A percentile compares a stretch with the other conserved stretches of the same genome.
Evolutionary conservation across 2,888 invertebrate species (phyloP).

Genomic region (Deroplatys truncata): DNA sequence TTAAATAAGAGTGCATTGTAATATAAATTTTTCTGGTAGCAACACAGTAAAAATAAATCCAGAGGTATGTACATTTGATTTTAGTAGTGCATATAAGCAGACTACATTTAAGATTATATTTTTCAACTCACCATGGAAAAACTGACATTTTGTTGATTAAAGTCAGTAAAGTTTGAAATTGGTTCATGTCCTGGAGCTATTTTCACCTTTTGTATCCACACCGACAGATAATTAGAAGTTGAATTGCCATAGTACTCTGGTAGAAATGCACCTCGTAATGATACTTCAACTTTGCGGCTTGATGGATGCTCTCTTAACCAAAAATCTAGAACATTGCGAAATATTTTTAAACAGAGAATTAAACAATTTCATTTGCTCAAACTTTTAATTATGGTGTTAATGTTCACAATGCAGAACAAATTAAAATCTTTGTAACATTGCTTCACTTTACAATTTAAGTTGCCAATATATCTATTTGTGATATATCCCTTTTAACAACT

Average conservation of each 20-base stretch:
- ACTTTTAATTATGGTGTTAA: background rate
- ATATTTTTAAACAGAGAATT: background rate
- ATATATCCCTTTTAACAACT: no score
- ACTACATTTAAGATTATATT: no score
- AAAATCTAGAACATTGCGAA: conserved; percentile 32
- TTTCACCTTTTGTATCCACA: conserved; percentile 48
- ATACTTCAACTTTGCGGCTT: conserved; percentile 50
- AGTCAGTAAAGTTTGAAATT: conserved; percentile 1
- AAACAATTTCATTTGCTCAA: background rate
- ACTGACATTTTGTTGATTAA: conserved; percentile 37
- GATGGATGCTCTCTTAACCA: conserved; percentile 38
- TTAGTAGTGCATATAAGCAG: no score
- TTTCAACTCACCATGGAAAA: conserved; percentile 42
- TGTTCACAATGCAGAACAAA: no score
- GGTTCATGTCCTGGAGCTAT: background rate
- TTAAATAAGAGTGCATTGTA: no score
- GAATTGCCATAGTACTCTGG: conserved; percentile 52
- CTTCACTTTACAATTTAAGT: no score
- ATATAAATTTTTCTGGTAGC: no score
- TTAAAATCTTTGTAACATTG: no score
- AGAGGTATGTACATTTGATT: no score
- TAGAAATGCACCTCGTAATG: conserved; percentile 57
- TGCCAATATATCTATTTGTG: no score
- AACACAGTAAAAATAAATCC: no score
- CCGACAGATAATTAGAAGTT: conserved; percentile 45